Evolutionary conservation across 2,797 vertebrate genomes (phyloP), one percentile per base, ranked within the genome.

Genomic region (Distichodus sexfasciatus): DNA sequence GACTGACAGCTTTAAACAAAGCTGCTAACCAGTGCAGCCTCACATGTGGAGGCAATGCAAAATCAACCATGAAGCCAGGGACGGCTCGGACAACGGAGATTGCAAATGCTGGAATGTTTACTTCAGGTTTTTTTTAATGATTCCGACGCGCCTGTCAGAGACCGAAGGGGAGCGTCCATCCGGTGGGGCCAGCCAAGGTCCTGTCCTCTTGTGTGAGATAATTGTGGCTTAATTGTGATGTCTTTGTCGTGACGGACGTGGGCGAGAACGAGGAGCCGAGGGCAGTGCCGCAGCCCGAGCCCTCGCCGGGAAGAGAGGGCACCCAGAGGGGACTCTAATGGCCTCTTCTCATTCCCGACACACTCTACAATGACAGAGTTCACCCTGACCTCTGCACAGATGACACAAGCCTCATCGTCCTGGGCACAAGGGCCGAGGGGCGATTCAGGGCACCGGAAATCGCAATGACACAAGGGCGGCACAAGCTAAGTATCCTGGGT

Each of bases 331-430:
- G 74, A 68, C 68, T 79, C 78, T 86, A 88, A 90, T 84, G 79
- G 83, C 78, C 79, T 65, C 38, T 36, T 79, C 82, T 89, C 86
- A 87, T 87, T 89, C 87, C 84, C 84, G 83, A 86, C 82, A 76
- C 76, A 65, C 72, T 83, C 79, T 81, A 80, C 79, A 66, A 78
- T 88, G 87, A 89, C 86, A 87, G 61, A 44, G 87, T 86, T 90
- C 87, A 88, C 83, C 74, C 67, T 87, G 89, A 90, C 89, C 88
- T 82, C 74, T 72, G 76, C 79, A 79, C 81, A 77, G 51, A 79
- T 75, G 79, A 83, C 76, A 76, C 79, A 81, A 83, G 79, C 78
- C 82, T 72, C 51, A 77, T 61, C 55, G 55, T 61, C 70, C 62
- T 59, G 54, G 67, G 61, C 72, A 84, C 79, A 86, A 15, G 38